Percentiles rank a stretch among this genome's conserved stretches.
Evolutionary conservation across 2,888 invertebrate genomes (phyloP).

Genomic region (Melanophora roralis): DNA sequence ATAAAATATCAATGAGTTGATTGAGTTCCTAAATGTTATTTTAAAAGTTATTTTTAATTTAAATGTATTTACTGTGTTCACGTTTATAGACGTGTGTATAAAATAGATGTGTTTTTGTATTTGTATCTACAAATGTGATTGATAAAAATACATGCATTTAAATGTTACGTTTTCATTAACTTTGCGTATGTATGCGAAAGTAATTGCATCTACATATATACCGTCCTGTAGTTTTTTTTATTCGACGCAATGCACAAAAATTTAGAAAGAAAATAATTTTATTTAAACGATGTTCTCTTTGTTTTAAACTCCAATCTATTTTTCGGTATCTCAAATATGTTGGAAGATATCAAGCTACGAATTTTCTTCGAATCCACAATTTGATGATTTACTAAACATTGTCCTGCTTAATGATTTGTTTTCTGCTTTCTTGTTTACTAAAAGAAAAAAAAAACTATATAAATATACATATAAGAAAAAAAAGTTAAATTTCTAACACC

Average conservation of each 20-base stretch:
- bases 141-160: slow-evolving; percentile 10
- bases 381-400: too few species aligned
- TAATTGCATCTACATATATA: too few species aligned
- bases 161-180: slow-evolving; percentile 6
- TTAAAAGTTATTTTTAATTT: slow-evolving; percentile 55
- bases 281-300: too few species aligned
- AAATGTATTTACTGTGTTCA: neutral
- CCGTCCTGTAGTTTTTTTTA: too few species aligned
- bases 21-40: slow-evolving; percentile 58
- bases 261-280: too few species aligned
- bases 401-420: too few species aligned
- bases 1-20: slow-evolving; percentile 59
- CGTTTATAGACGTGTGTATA: neutral
- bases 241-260: too few species aligned
- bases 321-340: too few species aligned
- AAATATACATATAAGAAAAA: slow-evolving; percentile 10
- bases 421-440: slow-evolving; percentile 18
- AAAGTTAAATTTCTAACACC: neutral
- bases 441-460: neutral
- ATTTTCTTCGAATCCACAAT: too few species aligned
- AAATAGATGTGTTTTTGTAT: neutral
- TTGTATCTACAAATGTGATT: neutral
- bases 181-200: neutral
- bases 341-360: too few species aligned
- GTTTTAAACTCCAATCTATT: too few species aligned